phyloP scores from a whole-genome alignment of 2,888 invertebrate genomes.

The Caenorhabditis japonica region DNA sequence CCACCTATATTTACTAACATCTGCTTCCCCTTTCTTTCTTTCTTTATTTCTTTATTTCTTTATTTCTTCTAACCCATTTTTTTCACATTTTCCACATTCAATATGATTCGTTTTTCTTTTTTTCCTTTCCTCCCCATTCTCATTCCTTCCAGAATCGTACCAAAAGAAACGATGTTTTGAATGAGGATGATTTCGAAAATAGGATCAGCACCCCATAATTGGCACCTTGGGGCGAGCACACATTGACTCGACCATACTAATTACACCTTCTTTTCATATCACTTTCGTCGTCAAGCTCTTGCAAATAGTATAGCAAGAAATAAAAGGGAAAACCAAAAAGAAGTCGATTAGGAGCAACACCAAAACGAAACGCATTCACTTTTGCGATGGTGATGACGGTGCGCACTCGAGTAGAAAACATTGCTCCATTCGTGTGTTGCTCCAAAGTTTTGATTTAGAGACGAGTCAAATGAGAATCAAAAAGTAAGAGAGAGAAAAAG shows the following conservation, averaged over 20 bases:
- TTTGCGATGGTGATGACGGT: slow-evolving; percentile 5
- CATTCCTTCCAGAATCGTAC: slow-evolving; percentile 17
- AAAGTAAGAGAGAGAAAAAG: not conserved
- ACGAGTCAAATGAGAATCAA: not conserved
- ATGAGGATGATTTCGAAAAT: too few species aligned
- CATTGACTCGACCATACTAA: slow-evolving; percentile 20
- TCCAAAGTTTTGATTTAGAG: slow-evolving; percentile 1
- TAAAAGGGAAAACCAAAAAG: not conserved
- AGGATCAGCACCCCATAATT: too few species aligned
- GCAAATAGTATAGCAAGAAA: not conserved
- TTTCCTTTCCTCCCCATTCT: not conserved
- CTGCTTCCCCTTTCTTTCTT: slow-evolving; percentile 32
- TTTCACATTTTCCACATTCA: slow-evolving; percentile 9
- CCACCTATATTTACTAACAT: slow-evolving; percentile 19
- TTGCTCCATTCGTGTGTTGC: slow-evolving; percentile 33
- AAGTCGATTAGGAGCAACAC: slow-evolving; percentile 3
- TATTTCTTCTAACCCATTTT: not conserved
- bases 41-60: slow-evolving; percentile 1
- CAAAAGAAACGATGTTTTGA: slow-evolving; percentile 28
- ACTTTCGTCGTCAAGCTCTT: not conserved
- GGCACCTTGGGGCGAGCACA: not conserved
- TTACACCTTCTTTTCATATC: slow-evolving; percentile 17
- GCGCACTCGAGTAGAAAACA: slow-evolving; percentile 45
- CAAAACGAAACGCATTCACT: not conserved
- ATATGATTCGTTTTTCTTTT: not conserved